These are phyloP conservation scores for Centruroides sculpturatus DNA, from an alignment of 1,140 invertebrate genomes.

Conservation along the genomic window DNA sequence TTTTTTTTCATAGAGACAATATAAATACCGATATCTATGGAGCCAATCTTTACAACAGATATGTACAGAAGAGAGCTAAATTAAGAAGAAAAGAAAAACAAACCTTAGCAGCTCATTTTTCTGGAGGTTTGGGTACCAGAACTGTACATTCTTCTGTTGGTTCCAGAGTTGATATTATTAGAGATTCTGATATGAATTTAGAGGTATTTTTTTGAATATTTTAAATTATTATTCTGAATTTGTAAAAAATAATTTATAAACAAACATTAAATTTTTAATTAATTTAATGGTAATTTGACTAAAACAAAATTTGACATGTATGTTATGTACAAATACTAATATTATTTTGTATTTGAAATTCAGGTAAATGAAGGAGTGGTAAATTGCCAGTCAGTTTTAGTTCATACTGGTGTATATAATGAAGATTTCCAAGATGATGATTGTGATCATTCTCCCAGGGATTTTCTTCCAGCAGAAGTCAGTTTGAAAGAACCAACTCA, in stretches of 20 bases:
- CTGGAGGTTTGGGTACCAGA: background rate
- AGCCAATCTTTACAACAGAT: constrained; percentile 53
- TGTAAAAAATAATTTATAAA: too few species aligned
- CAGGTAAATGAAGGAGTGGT: background rate
- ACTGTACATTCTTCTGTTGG: too few species aligned
- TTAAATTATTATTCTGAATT: too few species aligned
- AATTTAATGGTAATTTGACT: too few species aligned
- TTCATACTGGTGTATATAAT: constrained; percentile 30
- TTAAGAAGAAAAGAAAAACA: constrained; percentile 14
- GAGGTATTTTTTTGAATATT: too few species aligned
- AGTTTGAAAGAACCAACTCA: constrained; percentile 35
- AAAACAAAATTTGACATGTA: too few species aligned
- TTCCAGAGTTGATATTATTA: too few species aligned
- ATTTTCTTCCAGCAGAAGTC: constrained; percentile 36
- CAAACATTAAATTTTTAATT: too few species aligned
- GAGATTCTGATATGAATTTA: too few species aligned
- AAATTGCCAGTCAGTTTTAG: constrained; percentile 22
- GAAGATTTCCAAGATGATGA: background rate
- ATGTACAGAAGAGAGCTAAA: constrained; percentile 30
- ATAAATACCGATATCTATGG: constrained; percentile 54
- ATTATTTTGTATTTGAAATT: background rate
- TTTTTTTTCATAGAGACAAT: constrained; percentile 43
- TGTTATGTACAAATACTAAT: too few species aligned
- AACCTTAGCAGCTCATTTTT: constrained; percentile 12
- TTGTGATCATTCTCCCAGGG: constrained; percentile 32